Evolutionary conservation across 2,888 invertebrate genomes (phyloP).

Genomic region (Drosophila acutilabella): DNA sequence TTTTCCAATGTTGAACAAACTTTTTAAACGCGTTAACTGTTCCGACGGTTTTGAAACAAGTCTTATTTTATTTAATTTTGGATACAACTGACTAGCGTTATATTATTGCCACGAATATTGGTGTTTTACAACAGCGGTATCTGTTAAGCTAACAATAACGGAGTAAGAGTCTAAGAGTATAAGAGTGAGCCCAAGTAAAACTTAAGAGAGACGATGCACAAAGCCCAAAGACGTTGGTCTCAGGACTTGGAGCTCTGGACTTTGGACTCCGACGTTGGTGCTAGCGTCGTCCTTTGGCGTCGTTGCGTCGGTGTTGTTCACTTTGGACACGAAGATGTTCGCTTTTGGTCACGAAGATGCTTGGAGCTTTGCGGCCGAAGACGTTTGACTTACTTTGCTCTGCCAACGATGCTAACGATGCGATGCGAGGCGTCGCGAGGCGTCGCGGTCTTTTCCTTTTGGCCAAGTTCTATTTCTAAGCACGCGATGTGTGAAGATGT

Average conservation of each 20-base stretch:
- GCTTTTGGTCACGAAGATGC: constrained; percentile 60
- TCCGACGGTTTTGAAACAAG: not conserved
- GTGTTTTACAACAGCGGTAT: not conserved
- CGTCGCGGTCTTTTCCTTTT: constrained; percentile 42
- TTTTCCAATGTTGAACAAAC: no score
- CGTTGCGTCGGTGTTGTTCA: constrained; percentile 4
- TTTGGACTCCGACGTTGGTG: not conserved
- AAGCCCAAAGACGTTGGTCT: constrained; percentile 7
- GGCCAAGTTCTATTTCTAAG: constrained; percentile 79
- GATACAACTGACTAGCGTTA: not conserved
- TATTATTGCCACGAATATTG: constrained; percentile 4
- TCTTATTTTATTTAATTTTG: not conserved
- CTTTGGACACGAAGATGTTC: constrained; percentile 58
- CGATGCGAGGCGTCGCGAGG: constrained; percentile 1
- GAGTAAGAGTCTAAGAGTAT: not conserved
- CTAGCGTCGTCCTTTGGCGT: not conserved
- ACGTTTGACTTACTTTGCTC: constrained; percentile 75
- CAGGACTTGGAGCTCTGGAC: not conserved
- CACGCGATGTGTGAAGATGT: constrained; percentile 53
- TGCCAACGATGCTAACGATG: constrained; percentile 27
- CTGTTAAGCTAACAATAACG: not conserved
- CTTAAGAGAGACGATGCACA: constrained; percentile 57
- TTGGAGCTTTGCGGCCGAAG: constrained; percentile 53
- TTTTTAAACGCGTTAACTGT: not conserved
- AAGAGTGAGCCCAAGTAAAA: constrained; percentile 17